Base-by-base conservation (phyloP, 2,797 vertebrate species). In the Coluber constrictor region DNA sequence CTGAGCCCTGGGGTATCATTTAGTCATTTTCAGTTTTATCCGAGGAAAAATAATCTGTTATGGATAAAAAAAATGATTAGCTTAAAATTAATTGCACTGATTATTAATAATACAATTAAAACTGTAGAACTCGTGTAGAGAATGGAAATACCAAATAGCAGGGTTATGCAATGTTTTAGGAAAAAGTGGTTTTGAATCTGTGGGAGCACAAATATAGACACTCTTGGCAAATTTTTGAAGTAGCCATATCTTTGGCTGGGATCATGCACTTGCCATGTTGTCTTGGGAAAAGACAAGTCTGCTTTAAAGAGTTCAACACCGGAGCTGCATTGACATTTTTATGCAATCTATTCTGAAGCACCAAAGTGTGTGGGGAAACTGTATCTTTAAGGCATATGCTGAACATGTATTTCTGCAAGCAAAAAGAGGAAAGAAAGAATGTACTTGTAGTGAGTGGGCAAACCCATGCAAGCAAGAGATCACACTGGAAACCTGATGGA, bases 81-180 rank as follows among this genome's bases (percentile, higher is more conserved):
- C 63, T 8, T 83, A 1, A 15, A 29, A 79, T 87, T 87, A 66
- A 87, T 63, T 13, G 23, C 57, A 90, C 43, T 6, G 96, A 92
- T 90, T 18, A 83, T 3, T 94, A 93, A 92, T 12, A 63, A 13
- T 91, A 93, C 91, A 90, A 74, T 87, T 70, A 51, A 83, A 91
- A 88, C 0, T 37, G 11, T 90, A 56, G 20, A 20, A 63, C 0
- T 23, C 16, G 27, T 86, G 51, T 47, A 60, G 92, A 92, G 29
- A 3, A 60, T 92, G 27, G 13, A 0, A 83, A 91, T 60, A 11
- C 8, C 11, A 37, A 29, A 79, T 27, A 74, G 4, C 54, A 57
- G 27, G 43, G 43, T 5, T 47, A 83, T 83, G 43, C 20, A 83
- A 23, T 83, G 79, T 11, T 83, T 47, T 83, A 2, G 32, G 37